Evolutionary conservation across 2,113 vertebrate genomes (phyloP).

Genomic region (Chaetura pelagica): DNA sequence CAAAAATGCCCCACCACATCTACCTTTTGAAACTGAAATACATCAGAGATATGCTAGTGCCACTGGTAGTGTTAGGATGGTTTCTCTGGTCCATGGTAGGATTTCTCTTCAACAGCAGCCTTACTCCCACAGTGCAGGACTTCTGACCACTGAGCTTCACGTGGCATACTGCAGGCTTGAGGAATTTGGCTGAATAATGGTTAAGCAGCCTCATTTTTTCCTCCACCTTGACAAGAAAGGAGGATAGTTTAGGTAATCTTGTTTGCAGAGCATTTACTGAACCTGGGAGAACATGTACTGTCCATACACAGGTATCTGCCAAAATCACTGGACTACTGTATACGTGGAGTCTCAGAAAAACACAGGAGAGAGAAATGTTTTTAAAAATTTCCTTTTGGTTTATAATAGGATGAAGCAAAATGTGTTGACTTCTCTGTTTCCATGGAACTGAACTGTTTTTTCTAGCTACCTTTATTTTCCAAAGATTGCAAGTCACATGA

Average conservation of each 20-base stretch:
- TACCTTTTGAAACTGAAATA: background rate
- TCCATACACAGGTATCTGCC: background rate
- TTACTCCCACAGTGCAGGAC: background rate
- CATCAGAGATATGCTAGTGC: background rate
- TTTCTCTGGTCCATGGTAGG: background rate
- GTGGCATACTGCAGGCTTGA: background rate
- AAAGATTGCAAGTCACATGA: background rate
- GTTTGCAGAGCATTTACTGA: background rate
- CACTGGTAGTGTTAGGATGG: background rate
- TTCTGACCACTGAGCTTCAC: background rate
- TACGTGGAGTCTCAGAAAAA: background rate
- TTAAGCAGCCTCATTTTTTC: background rate
- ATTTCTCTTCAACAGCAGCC: background rate
- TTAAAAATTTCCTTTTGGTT: background rate
- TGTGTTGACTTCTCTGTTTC: background rate
- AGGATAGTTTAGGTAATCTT: background rate
- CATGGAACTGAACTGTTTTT: constrained; percentile 20
- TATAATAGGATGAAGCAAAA: background rate
- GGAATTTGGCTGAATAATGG: background rate
- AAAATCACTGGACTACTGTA: background rate
- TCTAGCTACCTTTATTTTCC: background rate
- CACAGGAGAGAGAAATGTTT: background rate
- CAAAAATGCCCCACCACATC: background rate
- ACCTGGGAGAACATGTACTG: background rate
- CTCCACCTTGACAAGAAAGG: background rate